Conservation (phyloP, 2,888 invertebrate genomes). For the Noctua pronuba region DNA sequence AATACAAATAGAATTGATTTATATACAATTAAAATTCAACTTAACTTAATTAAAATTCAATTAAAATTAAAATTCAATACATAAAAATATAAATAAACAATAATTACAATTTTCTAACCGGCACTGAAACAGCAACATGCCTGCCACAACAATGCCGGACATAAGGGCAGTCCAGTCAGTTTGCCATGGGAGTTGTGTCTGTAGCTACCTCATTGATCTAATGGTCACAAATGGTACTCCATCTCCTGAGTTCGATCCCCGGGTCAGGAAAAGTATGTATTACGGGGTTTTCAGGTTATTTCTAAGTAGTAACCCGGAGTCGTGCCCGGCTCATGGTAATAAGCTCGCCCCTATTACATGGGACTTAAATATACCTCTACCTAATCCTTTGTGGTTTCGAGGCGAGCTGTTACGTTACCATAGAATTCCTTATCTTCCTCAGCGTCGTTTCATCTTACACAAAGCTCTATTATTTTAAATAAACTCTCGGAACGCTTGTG, state of each 20-base stretch:
- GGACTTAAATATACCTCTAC: not conserved
- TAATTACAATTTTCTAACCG: too few species aligned
- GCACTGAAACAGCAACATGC: too few species aligned
- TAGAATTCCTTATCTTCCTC: not conserved
- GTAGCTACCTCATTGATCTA: not conserved
- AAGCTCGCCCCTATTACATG: not conserved
- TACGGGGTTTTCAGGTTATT: not conserved
- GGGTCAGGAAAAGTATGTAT: not conserved
- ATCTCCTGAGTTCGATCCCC: not conserved
- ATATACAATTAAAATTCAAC: too few species aligned
- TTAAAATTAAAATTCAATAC: too few species aligned
- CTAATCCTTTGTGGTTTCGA: not conserved
- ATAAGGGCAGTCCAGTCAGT: too few species aligned
- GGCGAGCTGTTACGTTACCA: not conserved
- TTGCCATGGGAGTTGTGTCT: not conserved
- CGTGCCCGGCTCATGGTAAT: not conserved
- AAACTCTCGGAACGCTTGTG: slow-evolving; percentile 12
- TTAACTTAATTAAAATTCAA: too few species aligned
- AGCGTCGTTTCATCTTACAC: not conserved
- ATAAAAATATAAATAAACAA: too few species aligned
- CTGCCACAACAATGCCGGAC: too few species aligned
- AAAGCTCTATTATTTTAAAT: too few species aligned
- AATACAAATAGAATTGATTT: too few species aligned
- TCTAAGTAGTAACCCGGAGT: not conserved
- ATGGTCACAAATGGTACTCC: not conserved